Base-by-base conservation (phyloP, 2,888 invertebrate species). In the Drosophila robusta region DNA sequence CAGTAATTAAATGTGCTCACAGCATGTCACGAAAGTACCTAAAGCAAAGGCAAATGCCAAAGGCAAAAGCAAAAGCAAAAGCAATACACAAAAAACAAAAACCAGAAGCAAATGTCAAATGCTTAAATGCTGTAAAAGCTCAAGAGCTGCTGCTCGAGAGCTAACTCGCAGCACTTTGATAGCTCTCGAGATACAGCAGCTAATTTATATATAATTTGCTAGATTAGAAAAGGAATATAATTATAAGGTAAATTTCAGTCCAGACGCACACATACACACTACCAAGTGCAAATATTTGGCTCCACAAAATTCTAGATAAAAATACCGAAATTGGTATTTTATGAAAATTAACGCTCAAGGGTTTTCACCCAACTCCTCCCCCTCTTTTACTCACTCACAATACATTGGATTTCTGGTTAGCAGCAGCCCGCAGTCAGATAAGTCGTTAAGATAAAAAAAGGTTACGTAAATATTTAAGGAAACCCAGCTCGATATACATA, bases 311-410 rank as follows among this genome's bases (percentile, higher is more conserved):
- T 64, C 18, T 18, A 64, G 66, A 65, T 72, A 79, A 72, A 71
- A 79, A 64, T 78, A 42, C 72, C 64, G 72, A 83, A 89, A 87
- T 76, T 87, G 89, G 84, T 81, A 75, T 87, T 89, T 85, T 85
- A 81, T 89, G 85, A 89, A 79, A 87, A 85, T 87, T 84, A 85
- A 85, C 85, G 89, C 89, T 70, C 64, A 61, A 77, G 87, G 89
- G 71, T 62, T 63, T 61, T 47, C 60, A n/a, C 7, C 14, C 41
- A n/a, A n/a, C 18, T 11, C 22, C 18, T 11, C 22, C 18, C 32
- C 1, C 6, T 22, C 14, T 9, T 9, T n/a, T 2, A 9, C n/a
- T 14, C 0, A 7, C 2, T 38, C 9, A 6, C 12, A 7, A n/a
- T 8, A 26, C 12, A 36, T 44, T 50, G 36, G n/a, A 38, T 36